These are phyloP conservation scores for Xiphophorus hellerii DNA, from an alignment of 2,113 vertebrate genomes.

Conservation along the genomic window DNA sequence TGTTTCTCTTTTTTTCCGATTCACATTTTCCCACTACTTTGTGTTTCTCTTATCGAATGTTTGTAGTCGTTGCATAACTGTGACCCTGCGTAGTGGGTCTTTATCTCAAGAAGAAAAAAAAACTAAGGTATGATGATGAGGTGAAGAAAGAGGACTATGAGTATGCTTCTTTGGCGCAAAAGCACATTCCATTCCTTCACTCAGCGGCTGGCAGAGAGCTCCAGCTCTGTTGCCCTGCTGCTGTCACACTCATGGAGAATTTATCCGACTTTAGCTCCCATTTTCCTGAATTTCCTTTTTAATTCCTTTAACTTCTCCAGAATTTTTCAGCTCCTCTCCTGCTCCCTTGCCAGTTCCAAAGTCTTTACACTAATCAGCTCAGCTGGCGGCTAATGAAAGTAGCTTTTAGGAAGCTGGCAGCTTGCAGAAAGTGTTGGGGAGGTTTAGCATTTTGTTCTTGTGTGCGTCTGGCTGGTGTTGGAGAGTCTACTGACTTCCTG, in stretches of 20 bases:
- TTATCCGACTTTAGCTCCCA: slow-evolving; percentile 51
- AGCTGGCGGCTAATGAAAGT: slow-evolving; percentile 29
- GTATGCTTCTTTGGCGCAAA: slow-evolving; percentile 50
- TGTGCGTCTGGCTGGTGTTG: slow-evolving; percentile 19
- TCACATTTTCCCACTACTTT: too few species aligned
- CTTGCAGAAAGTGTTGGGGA: slow-evolving; percentile 13
- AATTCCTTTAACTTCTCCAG: neutral
- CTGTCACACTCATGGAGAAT: slow-evolving; percentile 61
- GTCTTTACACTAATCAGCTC: slow-evolving; percentile 1
- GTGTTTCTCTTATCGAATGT: too few species aligned
- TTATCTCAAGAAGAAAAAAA: neutral
- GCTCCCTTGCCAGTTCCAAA: neutral
- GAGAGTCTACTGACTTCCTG: slow-evolving; percentile 48
- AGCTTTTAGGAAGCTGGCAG: slow-evolving; percentile 8
- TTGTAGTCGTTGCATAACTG: too few species aligned
- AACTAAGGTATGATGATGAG: slow-evolving; percentile 42
- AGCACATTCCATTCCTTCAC: slow-evolving; percentile 65
- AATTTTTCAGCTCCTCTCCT: neutral
- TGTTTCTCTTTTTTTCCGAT: neutral
- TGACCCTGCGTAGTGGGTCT: too few species aligned
- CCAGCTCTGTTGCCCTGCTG: slow-evolving; percentile 34
- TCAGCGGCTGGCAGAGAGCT: slow-evolving; percentile 56
- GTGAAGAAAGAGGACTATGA: slow-evolving; percentile 45
- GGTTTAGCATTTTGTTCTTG: slow-evolving; percentile 13
- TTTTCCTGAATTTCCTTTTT: slow-evolving; percentile 31